A percentile compares a stretch with the other conserved stretches of the same genome.
phyloP scores from a whole-genome alignment of 2,888 invertebrate genomes.

The Colostygia pectinataria region DNA sequence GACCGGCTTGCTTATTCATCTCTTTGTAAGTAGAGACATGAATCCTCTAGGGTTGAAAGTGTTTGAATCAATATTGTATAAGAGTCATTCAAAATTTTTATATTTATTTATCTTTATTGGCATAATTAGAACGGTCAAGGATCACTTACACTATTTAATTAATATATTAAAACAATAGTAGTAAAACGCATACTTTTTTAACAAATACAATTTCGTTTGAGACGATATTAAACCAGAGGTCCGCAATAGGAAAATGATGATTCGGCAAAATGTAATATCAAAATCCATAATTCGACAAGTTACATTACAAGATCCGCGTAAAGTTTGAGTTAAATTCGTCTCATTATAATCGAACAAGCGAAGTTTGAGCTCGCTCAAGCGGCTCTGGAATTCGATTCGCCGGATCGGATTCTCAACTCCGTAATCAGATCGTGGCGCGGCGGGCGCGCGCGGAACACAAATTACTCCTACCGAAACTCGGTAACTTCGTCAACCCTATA shows the following conservation, averaged over 20 bases:
- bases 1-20: slow-evolving; percentile 58
- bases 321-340: slow-evolving; percentile 27
- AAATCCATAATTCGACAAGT: slow-evolving; percentile 16
- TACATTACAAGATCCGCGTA: no score
- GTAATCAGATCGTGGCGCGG: slow-evolving; percentile 74
- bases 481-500: slow-evolving; percentile 76
- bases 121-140: no score
- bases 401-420: slow-evolving; percentile 72
- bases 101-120: no score
- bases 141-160: no score
- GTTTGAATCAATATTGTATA: slow-evolving; percentile 15
- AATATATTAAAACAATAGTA: no score
- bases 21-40: slow-evolving; percentile 29
- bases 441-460: slow-evolving; percentile 73
- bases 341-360: slow-evolving; percentile 60
- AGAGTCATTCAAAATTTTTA: no score
- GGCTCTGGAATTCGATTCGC: slow-evolving; percentile 62
- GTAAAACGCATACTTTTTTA: background rate
- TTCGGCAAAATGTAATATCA: slow-evolving; percentile 5
- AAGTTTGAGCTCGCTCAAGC: slow-evolving; percentile 60
- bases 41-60: slow-evolving; percentile 25
- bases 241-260: slow-evolving; percentile 1
- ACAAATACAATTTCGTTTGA: no score
- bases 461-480: slow-evolving; percentile 77
- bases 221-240: no score